Conservation (phyloP, 2,113 vertebrate species). For the Crotophaga sulcirostris region DNA sequence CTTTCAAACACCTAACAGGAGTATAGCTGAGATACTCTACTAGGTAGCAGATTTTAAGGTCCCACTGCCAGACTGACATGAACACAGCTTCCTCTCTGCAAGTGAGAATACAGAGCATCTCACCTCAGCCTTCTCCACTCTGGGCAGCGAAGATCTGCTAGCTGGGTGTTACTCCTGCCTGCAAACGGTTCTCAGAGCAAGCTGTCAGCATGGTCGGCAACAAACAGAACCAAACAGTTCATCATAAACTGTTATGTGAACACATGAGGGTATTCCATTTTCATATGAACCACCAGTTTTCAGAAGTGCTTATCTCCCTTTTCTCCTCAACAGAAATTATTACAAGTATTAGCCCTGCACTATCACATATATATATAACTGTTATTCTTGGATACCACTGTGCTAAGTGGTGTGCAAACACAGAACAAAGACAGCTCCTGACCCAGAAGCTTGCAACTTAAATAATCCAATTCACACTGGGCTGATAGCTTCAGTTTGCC, state of each 20-base stretch:
- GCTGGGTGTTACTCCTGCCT: rapidly evolving
- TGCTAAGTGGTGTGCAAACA: background rate
- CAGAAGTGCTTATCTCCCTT: background rate
- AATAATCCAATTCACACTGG: background rate
- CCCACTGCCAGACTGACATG: rapidly evolving
- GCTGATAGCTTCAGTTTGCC: background rate
- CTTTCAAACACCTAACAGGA: background rate
- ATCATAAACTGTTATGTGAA: background rate
- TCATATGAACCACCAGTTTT: background rate
- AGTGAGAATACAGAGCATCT: background rate
- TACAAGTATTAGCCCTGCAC: background rate
- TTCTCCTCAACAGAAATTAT: background rate
- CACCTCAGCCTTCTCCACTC: background rate
- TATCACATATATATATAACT: background rate
- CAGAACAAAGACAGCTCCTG: background rate
- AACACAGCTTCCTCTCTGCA: background rate
- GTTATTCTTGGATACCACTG: background rate
- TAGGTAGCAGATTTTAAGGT: rapidly evolving
- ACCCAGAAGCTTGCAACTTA: background rate
- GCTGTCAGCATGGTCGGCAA: background rate
- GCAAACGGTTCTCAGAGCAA: background rate
- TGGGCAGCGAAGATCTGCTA: background rate
- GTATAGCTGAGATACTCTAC: background rate
- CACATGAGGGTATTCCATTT: background rate
- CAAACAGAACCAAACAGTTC: background rate